Conservation (phyloP, 2,113 vertebrate genomes). For the Rhagologus leucostigma region DNA sequence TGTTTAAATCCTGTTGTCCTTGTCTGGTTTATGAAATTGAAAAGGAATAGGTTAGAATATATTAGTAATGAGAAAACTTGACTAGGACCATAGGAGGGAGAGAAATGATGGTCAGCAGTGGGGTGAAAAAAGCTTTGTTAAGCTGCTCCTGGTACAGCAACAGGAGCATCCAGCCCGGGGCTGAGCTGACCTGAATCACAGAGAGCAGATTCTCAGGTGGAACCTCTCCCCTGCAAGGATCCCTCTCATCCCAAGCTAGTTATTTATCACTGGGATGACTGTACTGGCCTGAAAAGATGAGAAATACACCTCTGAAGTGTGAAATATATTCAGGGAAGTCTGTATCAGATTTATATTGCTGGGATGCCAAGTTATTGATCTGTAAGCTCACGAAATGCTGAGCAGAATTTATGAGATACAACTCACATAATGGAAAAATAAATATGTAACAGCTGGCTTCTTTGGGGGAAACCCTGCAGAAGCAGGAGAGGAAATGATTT, state of each 20-base stretch:
- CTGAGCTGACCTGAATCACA: not conserved
- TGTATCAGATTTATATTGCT: conserved; percentile 39
- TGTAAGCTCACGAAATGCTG: conserved; percentile 37
- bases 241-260: not conserved
- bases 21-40: conserved; percentile 8
- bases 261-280: not conserved
- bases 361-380: conserved; percentile 42
- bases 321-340: conserved; percentile 42
- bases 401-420: conserved; percentile 55
- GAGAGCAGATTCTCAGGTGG: not conserved
- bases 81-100: not conserved
- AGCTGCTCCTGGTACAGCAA: not conserved
- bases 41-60: not conserved
- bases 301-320: conserved; percentile 20
- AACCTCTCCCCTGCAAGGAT: not conserved
- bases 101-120: not conserved
- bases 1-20: conserved; percentile 35
- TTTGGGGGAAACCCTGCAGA: conserved; percentile 31
- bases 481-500: conserved; percentile 51
- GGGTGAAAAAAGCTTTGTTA: not conserved
- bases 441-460: conserved; percentile 65
- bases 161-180: not conserved
- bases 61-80: not conserved
- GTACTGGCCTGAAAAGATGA: not conserved
- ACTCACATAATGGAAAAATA: conserved; percentile 54